phyloP scores from a whole-genome alignment of 2,888 invertebrate genomes.

The Euclidia mi region DNA sequence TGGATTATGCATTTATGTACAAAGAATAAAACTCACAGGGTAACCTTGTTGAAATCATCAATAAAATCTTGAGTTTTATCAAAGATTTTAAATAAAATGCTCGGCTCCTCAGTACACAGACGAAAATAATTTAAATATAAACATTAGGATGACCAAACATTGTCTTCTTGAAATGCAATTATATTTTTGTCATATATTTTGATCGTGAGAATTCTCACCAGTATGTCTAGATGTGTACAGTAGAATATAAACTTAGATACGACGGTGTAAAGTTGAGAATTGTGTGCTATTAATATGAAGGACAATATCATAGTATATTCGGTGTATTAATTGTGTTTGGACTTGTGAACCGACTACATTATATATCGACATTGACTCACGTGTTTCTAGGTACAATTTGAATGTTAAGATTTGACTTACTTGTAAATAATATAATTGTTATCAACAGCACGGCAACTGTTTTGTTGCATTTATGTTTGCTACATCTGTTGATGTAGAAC shows the following conservation, averaged over 20 bases:
- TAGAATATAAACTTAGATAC: slow-evolving; percentile 26
- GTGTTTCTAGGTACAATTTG: slow-evolving; percentile 7
- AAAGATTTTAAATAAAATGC: slow-evolving; percentile 7
- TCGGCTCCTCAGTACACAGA: slow-evolving; percentile 10
- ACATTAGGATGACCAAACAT: slow-evolving; percentile 33
- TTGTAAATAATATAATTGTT: slow-evolving; percentile 2
- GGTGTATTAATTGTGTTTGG: slow-evolving; percentile 7
- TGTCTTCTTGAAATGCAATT: slow-evolving; percentile 16
- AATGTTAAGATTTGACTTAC: slow-evolving; percentile 3
- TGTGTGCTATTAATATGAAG: slow-evolving; percentile 21
- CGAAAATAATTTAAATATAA: slow-evolving; percentile 15
- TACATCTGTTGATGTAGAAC: too few species aligned
- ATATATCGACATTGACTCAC: slow-evolving; percentile 1
- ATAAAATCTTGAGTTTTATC: slow-evolving; percentile 24
- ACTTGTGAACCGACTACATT: slow-evolving; percentile 5
- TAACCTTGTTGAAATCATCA: slow-evolving; percentile 19
- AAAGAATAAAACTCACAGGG: slow-evolving; percentile 34
- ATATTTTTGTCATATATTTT: slow-evolving; percentile 21
- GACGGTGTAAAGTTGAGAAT: slow-evolving; percentile 29
- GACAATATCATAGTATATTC: slow-evolving; percentile 24
- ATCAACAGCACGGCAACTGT: neutral
- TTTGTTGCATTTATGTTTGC: too few species aligned
- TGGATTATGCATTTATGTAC: slow-evolving; percentile 37
- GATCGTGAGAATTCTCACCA: slow-evolving; percentile 32
- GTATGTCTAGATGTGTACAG: slow-evolving; percentile 24